Percentiles rank a stretch among this genome's conserved stretches.
Conservation (phyloP, 2,888 invertebrate species). For the Eupithecia inturbata region DNA sequence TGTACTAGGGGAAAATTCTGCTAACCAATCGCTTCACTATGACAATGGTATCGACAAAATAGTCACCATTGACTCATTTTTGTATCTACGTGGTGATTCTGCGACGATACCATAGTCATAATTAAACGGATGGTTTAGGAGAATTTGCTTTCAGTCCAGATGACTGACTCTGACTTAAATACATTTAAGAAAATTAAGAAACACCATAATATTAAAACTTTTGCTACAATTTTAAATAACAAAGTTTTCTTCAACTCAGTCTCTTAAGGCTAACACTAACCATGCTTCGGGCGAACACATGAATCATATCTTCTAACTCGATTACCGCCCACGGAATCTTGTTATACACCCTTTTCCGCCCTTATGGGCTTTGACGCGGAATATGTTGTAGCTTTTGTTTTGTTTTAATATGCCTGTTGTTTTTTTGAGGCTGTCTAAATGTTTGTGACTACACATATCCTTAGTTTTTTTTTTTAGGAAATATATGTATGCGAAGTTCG, state of each 20-base stretch:
- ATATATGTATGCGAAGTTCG: too few relatives aligned
- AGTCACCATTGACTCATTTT: too few relatives aligned
- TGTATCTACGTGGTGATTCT: too few relatives aligned
- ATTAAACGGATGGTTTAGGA: too few relatives aligned
- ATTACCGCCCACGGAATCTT: constrained; percentile 74
- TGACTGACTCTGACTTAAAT: too few relatives aligned
- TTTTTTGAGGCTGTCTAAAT: constrained; percentile 48
- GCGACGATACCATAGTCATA: too few relatives aligned
- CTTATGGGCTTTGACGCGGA: constrained; percentile 65
- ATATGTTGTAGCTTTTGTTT: constrained; percentile 31
- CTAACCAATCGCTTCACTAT: neutral
- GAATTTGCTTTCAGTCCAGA: too few relatives aligned
- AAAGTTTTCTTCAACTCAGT: neutral
- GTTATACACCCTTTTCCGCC: constrained; percentile 77
- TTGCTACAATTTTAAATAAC: neutral
- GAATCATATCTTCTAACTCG: constrained; percentile 78
- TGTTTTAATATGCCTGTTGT: constrained; percentile 45
- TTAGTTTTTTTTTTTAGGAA: too few relatives aligned
- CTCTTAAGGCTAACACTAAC: constrained; percentile 35
- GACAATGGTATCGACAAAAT: too few relatives aligned
- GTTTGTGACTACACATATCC: too few relatives aligned
- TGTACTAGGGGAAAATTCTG: too few relatives aligned
- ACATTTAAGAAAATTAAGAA: neutral
- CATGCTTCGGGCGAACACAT: constrained; percentile 56
- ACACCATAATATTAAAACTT: neutral